Percentiles rank a stretch among this genome's conserved stretches.
phyloP scores from a whole-genome alignment of 2,797 vertebrate genomes.

The Scyliorhinus canicula region DNA sequence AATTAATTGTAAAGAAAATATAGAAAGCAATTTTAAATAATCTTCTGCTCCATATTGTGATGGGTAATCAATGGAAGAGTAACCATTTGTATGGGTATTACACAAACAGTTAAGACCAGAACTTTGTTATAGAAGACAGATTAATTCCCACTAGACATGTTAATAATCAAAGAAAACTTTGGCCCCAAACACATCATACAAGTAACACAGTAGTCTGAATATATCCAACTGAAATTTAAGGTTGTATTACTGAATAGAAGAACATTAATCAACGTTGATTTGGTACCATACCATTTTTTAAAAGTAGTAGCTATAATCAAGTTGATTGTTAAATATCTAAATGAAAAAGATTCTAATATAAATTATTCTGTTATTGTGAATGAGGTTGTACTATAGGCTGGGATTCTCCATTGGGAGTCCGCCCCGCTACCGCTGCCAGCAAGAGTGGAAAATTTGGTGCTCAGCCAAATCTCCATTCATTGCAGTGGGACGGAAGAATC shows the following conservation, averaged over 20 bases:
- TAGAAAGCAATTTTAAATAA: neutral
- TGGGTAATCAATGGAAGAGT: slow-evolving; percentile 56
- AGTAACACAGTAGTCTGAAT: slow-evolving; percentile 20
- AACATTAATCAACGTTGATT: neutral
- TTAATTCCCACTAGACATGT: neutral
- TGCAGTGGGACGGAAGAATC: no score
- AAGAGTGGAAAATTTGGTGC: no score
- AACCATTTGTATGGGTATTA: slow-evolving; percentile 48
- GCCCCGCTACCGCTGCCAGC: no score
- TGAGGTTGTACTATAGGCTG: neutral
- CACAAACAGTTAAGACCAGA: neutral
- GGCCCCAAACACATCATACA: neutral
- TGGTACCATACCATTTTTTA: neutral
- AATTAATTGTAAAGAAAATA: neutral
- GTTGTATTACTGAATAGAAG: neutral
- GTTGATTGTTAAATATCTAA: neutral
- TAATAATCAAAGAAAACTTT: slow-evolving; percentile 12
- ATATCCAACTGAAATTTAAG: neutral
- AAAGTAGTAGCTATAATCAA: neutral
- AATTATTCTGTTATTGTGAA: neutral
- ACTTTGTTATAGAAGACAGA: neutral
- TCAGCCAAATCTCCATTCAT: no score
- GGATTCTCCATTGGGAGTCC: no score
- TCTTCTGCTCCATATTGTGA: slow-evolving; percentile 46
- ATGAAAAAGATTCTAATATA: neutral